Evolutionary conservation across 2,113 vertebrate species (phyloP).

Genomic region (Ictalurus punctatus): DNA sequence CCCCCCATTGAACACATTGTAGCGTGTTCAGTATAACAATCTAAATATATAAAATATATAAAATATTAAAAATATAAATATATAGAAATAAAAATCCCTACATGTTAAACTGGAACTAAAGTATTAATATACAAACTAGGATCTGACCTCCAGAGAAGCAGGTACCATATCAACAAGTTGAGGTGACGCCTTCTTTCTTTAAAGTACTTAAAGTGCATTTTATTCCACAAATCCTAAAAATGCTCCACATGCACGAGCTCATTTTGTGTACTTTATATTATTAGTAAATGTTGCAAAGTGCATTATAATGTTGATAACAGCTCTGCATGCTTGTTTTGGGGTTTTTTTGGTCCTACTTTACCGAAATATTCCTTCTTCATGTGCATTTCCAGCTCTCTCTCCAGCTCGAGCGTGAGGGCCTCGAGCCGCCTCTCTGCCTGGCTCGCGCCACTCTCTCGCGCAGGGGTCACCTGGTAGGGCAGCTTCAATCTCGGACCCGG

Average conservation of each 20-base stretch:
- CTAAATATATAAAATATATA: neutral
- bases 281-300: neutral
- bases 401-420: constrained; percentile 92
- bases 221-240: neutral
- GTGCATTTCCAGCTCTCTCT: constrained; percentile 95
- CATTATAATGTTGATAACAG: neutral
- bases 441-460: constrained; percentile 86
- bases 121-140: neutral
- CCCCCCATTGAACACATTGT: too few species aligned
- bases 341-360: constrained; percentile 60
- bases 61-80: too few species aligned
- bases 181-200: neutral
- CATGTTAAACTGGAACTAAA: neutral
- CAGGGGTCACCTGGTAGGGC: constrained; percentile 85
- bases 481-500: constrained; percentile 80
- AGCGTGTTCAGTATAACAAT: neutral
- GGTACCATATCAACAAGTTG: neutral
- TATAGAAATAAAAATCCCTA: neutral
- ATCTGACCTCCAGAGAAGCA: neutral
- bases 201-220: neutral
- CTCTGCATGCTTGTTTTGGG: neutral
- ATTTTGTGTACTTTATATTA: neutral
- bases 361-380: constrained; percentile 97
- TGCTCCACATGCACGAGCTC: neutral
- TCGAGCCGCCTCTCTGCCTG: constrained; percentile 90